Evolutionary conservation across 2,888 invertebrate genomes (phyloP).

Genomic region (Galerucella nymphaeae): DNA sequence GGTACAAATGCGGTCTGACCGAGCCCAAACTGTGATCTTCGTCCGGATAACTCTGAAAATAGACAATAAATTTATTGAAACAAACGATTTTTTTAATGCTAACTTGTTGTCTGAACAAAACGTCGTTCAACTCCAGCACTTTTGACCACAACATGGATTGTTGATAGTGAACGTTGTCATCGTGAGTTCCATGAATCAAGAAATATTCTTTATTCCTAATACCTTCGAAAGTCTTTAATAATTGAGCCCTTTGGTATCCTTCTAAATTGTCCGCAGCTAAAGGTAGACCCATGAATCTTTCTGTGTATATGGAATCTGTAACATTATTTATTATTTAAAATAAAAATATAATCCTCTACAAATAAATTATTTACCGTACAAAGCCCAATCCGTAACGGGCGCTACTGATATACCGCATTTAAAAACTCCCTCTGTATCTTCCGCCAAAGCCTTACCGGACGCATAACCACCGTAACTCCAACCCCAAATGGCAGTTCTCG

Average conservation of each 20-base stretch:
- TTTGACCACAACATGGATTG: constrained; percentile 93
- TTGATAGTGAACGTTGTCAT: constrained; percentile 98
- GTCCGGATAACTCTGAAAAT: constrained; percentile 89
- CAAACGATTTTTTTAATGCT: not conserved
- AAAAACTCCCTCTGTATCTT: constrained; percentile 79
- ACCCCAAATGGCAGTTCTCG: constrained; percentile 94
- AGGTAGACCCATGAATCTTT: constrained; percentile 94
- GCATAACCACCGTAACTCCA: constrained; percentile 99
- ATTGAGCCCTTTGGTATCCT: constrained; percentile 81
- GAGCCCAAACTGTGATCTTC: constrained; percentile 89
- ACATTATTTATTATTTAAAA: constrained; percentile 13
- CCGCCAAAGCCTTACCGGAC: constrained; percentile 86
- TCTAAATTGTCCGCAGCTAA: constrained; percentile 73
- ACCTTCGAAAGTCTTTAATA: constrained; percentile 74
- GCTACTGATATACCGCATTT: constrained; percentile 95
- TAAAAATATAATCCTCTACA: not conserved
- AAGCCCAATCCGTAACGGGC: constrained; percentile 96
- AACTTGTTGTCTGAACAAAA: constrained; percentile 91
- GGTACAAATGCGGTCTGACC: constrained; percentile 89
- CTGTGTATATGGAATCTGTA: constrained; percentile 96
- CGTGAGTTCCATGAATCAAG: constrained; percentile 93
- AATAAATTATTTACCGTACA: constrained; percentile 79
- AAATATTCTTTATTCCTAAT: constrained; percentile 82
- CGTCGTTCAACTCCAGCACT: constrained; percentile 84
- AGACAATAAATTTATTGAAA: not conserved